These are phyloP conservation scores for Centroberyx gerrardi DNA, from an alignment of 2,797 vertebrate genomes.

Conservation along the genomic window DNA sequence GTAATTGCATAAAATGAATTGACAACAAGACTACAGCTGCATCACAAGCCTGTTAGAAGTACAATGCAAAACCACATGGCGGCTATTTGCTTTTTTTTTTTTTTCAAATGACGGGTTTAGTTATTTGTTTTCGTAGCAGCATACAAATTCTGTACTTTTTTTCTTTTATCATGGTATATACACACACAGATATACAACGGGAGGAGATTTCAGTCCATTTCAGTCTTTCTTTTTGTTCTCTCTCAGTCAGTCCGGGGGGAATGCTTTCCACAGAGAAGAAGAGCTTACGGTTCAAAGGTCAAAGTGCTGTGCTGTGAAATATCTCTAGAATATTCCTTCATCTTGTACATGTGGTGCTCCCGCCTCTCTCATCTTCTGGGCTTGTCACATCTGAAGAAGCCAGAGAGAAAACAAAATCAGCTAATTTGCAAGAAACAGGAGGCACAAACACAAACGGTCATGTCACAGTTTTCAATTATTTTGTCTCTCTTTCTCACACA, in stretches of 20 bases:
- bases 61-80: constrained; percentile 74
- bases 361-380: constrained; percentile 94
- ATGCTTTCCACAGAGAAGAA: constrained; percentile 90
- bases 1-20: constrained; percentile 80
- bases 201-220: constrained; percentile 68
- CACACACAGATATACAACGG: constrained; percentile 80
- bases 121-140: constrained; percentile 86
- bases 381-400: constrained; percentile 93
- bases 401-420: not conserved
- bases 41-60: constrained; percentile 76
- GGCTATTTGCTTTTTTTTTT: constrained; percentile 62
- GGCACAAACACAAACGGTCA: not conserved
- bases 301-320: constrained; percentile 97
- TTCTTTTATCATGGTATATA: constrained; percentile 78
- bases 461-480: not conserved
- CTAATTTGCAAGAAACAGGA: not conserved
- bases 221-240: constrained; percentile 72
- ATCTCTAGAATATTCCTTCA: constrained; percentile 92
- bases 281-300: constrained; percentile 87
- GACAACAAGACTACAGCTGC: constrained; percentile 76
- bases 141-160: constrained; percentile 81
- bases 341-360: constrained; percentile 82
- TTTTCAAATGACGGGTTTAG: constrained; percentile 75
- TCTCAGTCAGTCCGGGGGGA: constrained; percentile 88
- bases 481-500: not conserved